Evolutionary conservation across 2,888 invertebrate genomes (phyloP), one percentile per base, ranked within the genome.

Genomic region (Pyrgus malvae): DNA sequence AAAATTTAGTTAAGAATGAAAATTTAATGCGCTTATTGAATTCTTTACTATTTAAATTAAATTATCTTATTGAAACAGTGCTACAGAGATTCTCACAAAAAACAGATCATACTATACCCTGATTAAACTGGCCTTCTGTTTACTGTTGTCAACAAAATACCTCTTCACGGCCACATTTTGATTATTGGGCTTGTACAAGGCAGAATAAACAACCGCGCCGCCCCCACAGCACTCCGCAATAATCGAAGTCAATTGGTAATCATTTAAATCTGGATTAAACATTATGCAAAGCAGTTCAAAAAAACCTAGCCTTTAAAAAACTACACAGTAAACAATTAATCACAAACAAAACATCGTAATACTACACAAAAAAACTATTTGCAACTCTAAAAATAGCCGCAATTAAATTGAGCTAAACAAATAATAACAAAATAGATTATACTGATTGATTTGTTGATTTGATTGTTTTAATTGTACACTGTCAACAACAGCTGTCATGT

Each of bases 161-260:
- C 94, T 93, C 72, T 96, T 96, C 25, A 96, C 83, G 2, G 95
- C 94, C 51, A 96, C 93, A 83, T 93, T 91, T 61, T 92, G 92
- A 55, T 92, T 92, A 48, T 91, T 92, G 6, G 93, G 92, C 59
- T 91, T 89, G 76, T 94, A 93, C 61, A 93, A 90, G 9, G 94
- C 95, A 44, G 95, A 91, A 72, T 94, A 93, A 16, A 96, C 94
- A 2, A 93, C 92, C 7, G 94, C 94, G 59, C 91, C 90, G 44
- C 93, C 93, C 66, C 94, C 93, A 74, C 93, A 94, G 70, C 95
- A 94, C 69, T 93, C 92, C 0, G 94, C 92, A 70, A 94, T 80
- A 67, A 93, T 91, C 44, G 94, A 92, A 79, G 94, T 92, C 59
- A 93, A 86, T 72, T 93, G 92, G 74, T 95, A 95, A 69, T 94